Conservation (phyloP, 1,140 invertebrate genomes). For the Drosophila nigrodunni region DNA sequence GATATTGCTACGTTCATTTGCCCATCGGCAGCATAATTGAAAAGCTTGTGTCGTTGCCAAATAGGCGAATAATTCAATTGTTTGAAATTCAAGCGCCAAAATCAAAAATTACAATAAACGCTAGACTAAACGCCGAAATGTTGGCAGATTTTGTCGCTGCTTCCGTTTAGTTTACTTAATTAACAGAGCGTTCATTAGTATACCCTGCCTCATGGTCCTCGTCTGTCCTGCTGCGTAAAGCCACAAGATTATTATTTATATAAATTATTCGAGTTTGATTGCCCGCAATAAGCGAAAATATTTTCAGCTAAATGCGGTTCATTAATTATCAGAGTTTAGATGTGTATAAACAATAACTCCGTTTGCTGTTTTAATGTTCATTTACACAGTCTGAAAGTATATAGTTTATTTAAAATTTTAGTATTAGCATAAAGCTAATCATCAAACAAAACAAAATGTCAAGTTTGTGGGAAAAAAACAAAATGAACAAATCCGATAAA, state of each 20-base stretch:
- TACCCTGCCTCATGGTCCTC: constrained; percentile 42
- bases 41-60: constrained; percentile 53
- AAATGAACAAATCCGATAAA: too few species aligned
- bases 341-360: not conserved
- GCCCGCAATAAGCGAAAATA: constrained; percentile 63
- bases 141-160: constrained; percentile 4
- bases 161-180: constrained; percentile 60
- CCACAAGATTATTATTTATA: constrained; percentile 51
- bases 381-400: too few species aligned
- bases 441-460: too few species aligned
- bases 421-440: too few species aligned
- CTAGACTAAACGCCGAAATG: constrained; percentile 38
- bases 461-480: too few species aligned
- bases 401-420: too few species aligned
- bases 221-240: constrained; percentile 26
- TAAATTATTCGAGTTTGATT: constrained; percentile 65
- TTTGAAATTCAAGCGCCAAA: constrained; percentile 10
- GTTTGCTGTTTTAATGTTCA: too few species aligned
- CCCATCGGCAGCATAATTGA: constrained; percentile 63
- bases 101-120: constrained; percentile 60
- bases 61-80: constrained; percentile 65
- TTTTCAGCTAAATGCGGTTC: constrained; percentile 52
- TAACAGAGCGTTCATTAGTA: constrained; percentile 68
- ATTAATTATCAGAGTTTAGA: constrained; percentile 26
- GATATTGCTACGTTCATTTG: constrained; percentile 65